Conservation (phyloP, 2,113 vertebrate species). For the Antidorcas marsupialis region DNA sequence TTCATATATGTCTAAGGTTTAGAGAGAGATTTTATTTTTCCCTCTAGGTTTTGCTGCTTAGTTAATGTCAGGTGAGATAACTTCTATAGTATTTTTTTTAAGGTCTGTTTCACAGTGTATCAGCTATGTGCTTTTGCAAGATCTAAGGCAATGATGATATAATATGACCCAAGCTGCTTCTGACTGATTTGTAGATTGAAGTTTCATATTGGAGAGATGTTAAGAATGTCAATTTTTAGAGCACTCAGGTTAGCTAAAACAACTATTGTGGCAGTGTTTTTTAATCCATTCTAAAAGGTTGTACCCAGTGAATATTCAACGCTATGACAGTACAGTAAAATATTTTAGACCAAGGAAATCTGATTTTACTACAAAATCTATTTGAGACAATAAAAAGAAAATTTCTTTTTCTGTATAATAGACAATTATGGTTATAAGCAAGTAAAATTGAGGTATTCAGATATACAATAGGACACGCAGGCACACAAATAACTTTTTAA, state of each 20-base stretch:
- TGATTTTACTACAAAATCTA: neutral
- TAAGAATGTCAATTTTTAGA: neutral
- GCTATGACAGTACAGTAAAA: neutral
- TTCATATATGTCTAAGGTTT: neutral
- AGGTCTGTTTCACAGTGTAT: neutral
- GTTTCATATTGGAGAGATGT: neutral
- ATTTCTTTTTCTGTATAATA: neutral
- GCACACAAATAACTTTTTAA: neutral
- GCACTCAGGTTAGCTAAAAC: neutral
- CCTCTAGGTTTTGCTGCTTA: neutral
- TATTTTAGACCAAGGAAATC: neutral
- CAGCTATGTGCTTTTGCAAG: neutral
- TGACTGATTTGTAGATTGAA: conserved; percentile 27
- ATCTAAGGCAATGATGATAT: conserved; percentile 8
- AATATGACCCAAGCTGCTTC: neutral
- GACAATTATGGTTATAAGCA: neutral
- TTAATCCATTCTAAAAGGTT: neutral
- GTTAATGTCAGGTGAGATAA: neutral
- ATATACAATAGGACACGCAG: neutral
- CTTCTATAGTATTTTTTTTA: neutral
- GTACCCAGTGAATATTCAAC: neutral
- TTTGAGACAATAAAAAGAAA: conserved; percentile 20
- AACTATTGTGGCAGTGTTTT: neutral
- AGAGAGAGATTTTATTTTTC: neutral
- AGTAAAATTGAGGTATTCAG: neutral